Evolutionary conservation across 2,113 vertebrate genomes (phyloP).

Genomic region (Sturnira hondurensis): DNA sequence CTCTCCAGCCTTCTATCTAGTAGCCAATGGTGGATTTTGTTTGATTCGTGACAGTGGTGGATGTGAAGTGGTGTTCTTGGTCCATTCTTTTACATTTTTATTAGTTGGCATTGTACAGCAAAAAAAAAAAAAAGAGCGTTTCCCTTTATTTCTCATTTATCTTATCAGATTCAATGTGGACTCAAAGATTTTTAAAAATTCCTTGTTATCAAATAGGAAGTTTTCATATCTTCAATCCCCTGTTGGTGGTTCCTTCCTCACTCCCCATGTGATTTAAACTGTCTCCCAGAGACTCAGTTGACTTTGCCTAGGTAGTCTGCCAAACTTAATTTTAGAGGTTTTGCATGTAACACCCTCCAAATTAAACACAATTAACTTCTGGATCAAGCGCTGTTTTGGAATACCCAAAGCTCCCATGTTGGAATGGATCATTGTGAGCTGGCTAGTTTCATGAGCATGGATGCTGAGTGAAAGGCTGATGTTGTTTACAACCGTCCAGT

Average conservation of each 20-base stretch:
- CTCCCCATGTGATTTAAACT: neutral
- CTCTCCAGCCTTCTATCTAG: neutral
- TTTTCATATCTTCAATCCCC: neutral
- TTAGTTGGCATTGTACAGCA: neutral
- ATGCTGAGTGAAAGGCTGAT: neutral
- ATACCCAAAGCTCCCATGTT: neutral
- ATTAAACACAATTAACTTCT: constrained; percentile 25
- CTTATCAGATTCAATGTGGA: neutral
- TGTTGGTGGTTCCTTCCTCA: neutral
- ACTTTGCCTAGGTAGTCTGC: neutral
- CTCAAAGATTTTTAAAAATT: neutral
- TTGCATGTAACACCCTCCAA: neutral
- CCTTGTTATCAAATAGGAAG: neutral
- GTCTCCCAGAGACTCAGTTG: neutral
- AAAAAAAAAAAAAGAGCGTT: neutral
- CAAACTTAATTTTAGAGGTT: constrained; percentile 33
- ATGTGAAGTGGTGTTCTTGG: neutral
- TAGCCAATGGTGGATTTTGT: neutral
- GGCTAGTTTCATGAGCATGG: neutral
- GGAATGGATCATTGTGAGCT: neutral
- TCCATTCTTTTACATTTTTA: neutral
- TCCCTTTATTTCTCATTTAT: neutral
- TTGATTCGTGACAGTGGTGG: neutral
- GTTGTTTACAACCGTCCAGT: neutral
- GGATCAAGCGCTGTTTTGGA: neutral